Evolutionary conservation across 2,113 vertebrate genomes (phyloP), one percentile per base, ranked within the genome.

Genomic region (Leucosticte australis): DNA sequence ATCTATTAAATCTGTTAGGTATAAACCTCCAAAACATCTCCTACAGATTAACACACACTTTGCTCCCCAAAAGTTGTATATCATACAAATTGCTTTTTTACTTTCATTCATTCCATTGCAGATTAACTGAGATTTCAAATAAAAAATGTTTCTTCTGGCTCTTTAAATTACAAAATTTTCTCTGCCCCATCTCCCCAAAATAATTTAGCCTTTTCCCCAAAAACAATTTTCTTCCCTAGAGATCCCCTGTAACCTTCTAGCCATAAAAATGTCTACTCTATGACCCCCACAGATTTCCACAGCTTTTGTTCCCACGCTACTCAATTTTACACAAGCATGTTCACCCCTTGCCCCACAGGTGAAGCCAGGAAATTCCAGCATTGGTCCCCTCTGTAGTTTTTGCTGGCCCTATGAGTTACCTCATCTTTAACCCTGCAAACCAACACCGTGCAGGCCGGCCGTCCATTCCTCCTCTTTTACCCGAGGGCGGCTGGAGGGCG

Each of bases 1-100:
- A 4, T 2, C 28, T 41, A 7, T 41, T 4, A 33, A 33, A n/a
- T 27, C 8, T n/a, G 27, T 15, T 41, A 16, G 5, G 1, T 11
- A 14, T 42, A 13, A 78, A 22, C 19, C 18, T 28, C 6, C 30
- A 42, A n/a, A 52, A 13, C 22, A 28, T 14, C 21, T 47, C 31
- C 31, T 27, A 12, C 12, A 22, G 16, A 9, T 44, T 75, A 75
- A 16, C 26, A 30, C 18, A 59, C 8, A 75, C 17, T 59, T 59
- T 59, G 2, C 11, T 35, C 33, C 31, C 10, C 18, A 53, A 44
- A 53, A 16, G 15, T 53, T 42, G 11, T 23, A 3, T 15, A 44
- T 3, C 6, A n/a, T 13, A 35, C 5, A 41, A 17, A 21, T 21
- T 21, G 16, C 13, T 2, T 41, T 11, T 63, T 50, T 13, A 15